Conservation (phyloP, 2,797 vertebrate genomes). For the Sebastiscus albofasciatus region DNA sequence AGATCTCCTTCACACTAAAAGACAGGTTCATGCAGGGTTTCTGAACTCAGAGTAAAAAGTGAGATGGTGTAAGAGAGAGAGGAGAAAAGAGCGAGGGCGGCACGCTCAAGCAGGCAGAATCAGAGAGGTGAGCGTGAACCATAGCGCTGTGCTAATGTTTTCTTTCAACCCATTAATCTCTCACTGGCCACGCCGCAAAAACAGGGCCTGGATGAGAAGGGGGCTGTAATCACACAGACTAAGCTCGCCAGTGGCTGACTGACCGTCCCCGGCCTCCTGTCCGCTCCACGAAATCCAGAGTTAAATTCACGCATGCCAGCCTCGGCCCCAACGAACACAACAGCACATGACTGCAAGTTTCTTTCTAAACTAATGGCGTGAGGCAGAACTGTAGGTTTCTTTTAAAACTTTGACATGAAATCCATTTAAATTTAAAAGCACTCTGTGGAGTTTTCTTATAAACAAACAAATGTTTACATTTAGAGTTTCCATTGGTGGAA, state of each 20-base stretch:
- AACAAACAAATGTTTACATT: background rate
- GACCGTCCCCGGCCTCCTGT: constrained; percentile 42
- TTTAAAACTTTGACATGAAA: background rate
- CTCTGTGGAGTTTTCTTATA: background rate
- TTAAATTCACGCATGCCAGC: constrained; percentile 62
- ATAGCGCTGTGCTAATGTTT: constrained; percentile 57
- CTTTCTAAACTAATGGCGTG: background rate
- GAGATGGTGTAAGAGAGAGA: background rate
- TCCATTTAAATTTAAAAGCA: background rate
- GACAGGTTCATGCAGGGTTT: background rate
- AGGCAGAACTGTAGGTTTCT: background rate
- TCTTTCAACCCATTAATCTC: constrained; percentile 73
- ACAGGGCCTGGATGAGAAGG: constrained; percentile 55
- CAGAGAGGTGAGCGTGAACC: constrained; percentile 49
- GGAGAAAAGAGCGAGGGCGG: background rate
- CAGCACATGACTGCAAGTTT: constrained; percentile 14
- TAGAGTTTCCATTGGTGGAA: background rate
- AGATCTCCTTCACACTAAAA: background rate
- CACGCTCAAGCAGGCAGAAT: constrained; percentile 30
- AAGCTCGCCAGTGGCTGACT: constrained; percentile 52
- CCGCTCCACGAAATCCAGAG: constrained; percentile 41
- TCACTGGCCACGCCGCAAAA: constrained; percentile 56
- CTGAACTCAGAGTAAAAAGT: background rate
- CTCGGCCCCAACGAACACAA: constrained; percentile 26
- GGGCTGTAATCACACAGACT: constrained; percentile 73